Evolutionary conservation across 53 echinoderm and acorn worm genomes (phyloP).

Genomic region (Henricia sp.): DNA sequence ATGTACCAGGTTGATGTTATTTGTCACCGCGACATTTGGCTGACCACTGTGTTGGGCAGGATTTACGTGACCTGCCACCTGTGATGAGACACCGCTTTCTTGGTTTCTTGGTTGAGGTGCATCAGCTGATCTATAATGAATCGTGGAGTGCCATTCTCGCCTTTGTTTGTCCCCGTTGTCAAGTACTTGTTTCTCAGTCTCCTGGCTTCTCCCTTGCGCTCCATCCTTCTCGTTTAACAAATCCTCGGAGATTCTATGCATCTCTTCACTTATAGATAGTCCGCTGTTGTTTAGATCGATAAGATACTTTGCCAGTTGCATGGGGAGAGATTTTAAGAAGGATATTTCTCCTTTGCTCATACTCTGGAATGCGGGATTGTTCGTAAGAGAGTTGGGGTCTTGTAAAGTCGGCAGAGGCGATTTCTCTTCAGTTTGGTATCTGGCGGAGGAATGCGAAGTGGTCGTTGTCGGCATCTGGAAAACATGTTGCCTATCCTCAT

Average conservation of each 20-base stretch:
- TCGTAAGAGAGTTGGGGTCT: not conserved
- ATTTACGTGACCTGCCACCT: not conserved
- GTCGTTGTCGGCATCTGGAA: not conserved
- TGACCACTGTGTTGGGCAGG: too few species aligned
- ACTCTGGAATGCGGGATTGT: not conserved
- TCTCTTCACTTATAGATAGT: not conserved
- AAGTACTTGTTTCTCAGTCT: not conserved
- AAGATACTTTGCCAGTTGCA: conserved; percentile 13
- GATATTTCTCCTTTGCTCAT: not conserved
- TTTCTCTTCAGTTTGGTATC: not conserved
- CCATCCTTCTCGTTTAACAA: too few species aligned
- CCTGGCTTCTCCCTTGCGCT: not conserved
- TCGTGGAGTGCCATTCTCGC: conserved; percentile 8
- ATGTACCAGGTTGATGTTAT: too few species aligned
- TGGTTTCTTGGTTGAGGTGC: not conserved
- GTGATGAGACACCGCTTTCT: not conserved
- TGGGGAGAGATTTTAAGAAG: conserved; percentile 19
- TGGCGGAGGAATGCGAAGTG: not conserved
- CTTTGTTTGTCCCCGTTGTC: not conserved
- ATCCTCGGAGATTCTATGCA: conserved; percentile 1
- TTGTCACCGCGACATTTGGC: too few species aligned
- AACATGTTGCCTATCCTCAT: too few species aligned
- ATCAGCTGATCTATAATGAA: conserved; percentile 2
- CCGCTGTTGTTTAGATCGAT: conserved; percentile 11
- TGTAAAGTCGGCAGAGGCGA: not conserved